A percentile compares a stretch with the other conserved stretches of the same genome.
These are phyloP conservation scores for Halictus rubicundus DNA, from an alignment of 1,140 invertebrate genomes.

Conservation along the genomic window DNA sequence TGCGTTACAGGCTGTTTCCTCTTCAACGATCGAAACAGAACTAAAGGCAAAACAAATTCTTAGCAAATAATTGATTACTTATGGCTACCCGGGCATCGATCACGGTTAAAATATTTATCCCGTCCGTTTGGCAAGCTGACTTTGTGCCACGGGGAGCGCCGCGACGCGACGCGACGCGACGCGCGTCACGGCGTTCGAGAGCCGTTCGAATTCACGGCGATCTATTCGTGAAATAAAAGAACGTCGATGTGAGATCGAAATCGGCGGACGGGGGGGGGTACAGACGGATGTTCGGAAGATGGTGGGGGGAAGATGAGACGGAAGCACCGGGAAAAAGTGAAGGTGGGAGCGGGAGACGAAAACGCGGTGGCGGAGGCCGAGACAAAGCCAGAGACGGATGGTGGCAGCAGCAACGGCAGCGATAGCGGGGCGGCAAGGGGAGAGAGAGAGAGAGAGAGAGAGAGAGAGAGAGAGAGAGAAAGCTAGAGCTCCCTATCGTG, in stretches of 20 bases:
- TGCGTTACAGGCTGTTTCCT: too few relatives aligned
- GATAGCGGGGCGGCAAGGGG: constrained; percentile 49
- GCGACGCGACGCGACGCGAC: too few relatives aligned
- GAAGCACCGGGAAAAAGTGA: constrained; percentile 22
- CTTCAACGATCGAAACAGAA: too few relatives aligned
- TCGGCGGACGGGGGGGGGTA: constrained; percentile 45
- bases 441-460: too few relatives aligned
- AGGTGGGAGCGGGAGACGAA: not conserved
- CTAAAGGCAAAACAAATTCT: too few relatives aligned
- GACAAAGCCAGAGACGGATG: constrained; percentile 49
- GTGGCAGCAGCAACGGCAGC: constrained; percentile 30
- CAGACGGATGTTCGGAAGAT: constrained; percentile 6
- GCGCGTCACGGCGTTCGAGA: too few relatives aligned
- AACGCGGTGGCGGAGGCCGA: not conserved
- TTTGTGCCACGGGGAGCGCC: too few relatives aligned
- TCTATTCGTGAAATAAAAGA: constrained; percentile 35
- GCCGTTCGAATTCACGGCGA: not conserved
- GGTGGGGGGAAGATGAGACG: constrained; percentile 20
- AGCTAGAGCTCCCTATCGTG: constrained; percentile 33
- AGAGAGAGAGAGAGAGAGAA: too few relatives aligned
- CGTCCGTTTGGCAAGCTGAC: not conserved
- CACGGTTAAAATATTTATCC: not conserved
- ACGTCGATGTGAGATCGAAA: constrained; percentile 34
- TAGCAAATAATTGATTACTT: too few relatives aligned
- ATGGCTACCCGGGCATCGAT: too few relatives aligned